Conservation (phyloP, 2,113 vertebrate genomes). For the Neolamprologus caudopunctatus region DNA sequence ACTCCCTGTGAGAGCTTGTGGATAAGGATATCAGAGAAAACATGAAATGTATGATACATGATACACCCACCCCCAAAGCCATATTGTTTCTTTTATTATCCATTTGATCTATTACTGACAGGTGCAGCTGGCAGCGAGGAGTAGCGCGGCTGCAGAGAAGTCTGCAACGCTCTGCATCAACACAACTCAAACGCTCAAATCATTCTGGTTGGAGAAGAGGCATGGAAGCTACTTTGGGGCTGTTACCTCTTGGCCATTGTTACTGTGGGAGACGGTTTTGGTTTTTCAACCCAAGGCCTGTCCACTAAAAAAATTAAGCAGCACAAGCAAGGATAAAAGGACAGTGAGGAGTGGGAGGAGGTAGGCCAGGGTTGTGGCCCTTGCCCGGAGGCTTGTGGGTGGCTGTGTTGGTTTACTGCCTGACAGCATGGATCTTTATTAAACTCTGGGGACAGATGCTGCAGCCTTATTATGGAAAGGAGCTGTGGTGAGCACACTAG, state of each 20-base stretch:
- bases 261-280: conserved; percentile 28
- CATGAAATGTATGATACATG: conserved; percentile 1
- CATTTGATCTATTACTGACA: conserved; percentile 57
- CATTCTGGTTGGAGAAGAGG: not conserved
- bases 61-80: not conserved
- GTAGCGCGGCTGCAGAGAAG: conserved; percentile 1
- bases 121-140: conserved; percentile 50
- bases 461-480: conserved; percentile 67
- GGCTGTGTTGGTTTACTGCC: conserved; percentile 69
- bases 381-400: conserved; percentile 59
- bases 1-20: conserved; percentile 2
- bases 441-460: conserved; percentile 71
- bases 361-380: conserved; percentile 44
- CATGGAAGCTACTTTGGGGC: not conserved
- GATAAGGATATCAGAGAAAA: not conserved
- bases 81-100: conserved; percentile 51
- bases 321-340: not conserved
- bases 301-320: not conserved
- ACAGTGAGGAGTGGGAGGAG: conserved; percentile 20
- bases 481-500: conserved; percentile 26
- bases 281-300: not conserved
- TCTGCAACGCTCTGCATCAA: not conserved
- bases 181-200: conserved; percentile 30
- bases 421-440: conserved; percentile 70
- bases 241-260: conserved; percentile 27